Evolutionary conservation across 1,140 invertebrate genomes (phyloP).

Genomic region (Halictus rubicundus): DNA sequence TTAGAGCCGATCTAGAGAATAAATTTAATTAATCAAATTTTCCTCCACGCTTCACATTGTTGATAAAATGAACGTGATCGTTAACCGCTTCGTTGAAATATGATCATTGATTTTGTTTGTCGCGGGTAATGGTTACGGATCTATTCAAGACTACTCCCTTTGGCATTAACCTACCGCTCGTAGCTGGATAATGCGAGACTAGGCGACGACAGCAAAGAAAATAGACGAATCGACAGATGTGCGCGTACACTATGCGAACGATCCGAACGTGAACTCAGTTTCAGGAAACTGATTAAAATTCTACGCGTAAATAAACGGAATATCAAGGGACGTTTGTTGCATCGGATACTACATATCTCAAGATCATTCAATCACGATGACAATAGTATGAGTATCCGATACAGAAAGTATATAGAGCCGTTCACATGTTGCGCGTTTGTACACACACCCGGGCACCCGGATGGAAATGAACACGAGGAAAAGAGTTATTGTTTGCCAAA

Average conservation of each 20-base stretch:
- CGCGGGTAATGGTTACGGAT: conserved; percentile 19
- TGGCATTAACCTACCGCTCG: conserved; percentile 55
- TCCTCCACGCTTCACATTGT: too few relatives aligned
- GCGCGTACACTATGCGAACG: neutral
- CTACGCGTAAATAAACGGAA: too few relatives aligned
- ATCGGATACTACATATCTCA: conserved; percentile 12
- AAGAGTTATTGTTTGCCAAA: conserved; percentile 49
- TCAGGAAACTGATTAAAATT: too few relatives aligned
- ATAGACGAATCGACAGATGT: conserved; percentile 19
- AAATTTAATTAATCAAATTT: too few relatives aligned
- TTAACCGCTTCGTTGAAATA: conserved; percentile 25
- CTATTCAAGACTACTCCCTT: conserved; percentile 45
- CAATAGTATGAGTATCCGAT: too few relatives aligned
- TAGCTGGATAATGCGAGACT: neutral
- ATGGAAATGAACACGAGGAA: conserved; percentile 18
- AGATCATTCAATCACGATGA: neutral
- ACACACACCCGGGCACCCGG: too few relatives aligned
- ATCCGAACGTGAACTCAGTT: too few relatives aligned
- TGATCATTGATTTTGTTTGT: conserved; percentile 11
- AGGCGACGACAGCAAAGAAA: neutral
- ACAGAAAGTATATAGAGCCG: too few relatives aligned
- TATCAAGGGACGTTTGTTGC: conserved; percentile 15
- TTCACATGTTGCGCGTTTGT: too few relatives aligned
- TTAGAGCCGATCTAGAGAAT: neutral
- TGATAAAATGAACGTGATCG: neutral